phyloP scores from a whole-genome alignment of 2,113 vertebrate genomes.

The western clawed frog (Xenopus tropicalis) region UCB_Xtro_10.0 CM004451.2:83852501-83853000 shows the following conservation, averaged over 20 bases:
- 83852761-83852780: not conserved
- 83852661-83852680: not conserved
- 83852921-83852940: not conserved
- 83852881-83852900: too few species aligned
- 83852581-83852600: conserved; percentile 31
- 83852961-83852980: not conserved
- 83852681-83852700: not conserved
- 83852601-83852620: conserved; percentile 18
- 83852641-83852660: not conserved
- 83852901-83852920: too few species aligned
- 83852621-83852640: not conserved
- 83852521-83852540: conserved; percentile 62
- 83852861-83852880: not conserved
- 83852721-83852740: too few species aligned
- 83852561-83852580: conserved; percentile 9
- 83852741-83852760: not conserved
- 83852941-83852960: too few species aligned
- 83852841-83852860: not conserved
- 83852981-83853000: conserved; percentile 11
- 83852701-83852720: conserved; percentile 18
- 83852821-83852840: conserved; percentile 2
- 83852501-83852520: conserved; percentile 58
- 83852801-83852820: not conserved
- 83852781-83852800: not conserved
- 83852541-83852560: conserved; percentile 33